Percentiles rank a stretch among this genome's conserved stretches.
Evolutionary conservation across 2,113 vertebrate genomes (phyloP).

Genomic region (Chlorodrepanis virens): DNA sequence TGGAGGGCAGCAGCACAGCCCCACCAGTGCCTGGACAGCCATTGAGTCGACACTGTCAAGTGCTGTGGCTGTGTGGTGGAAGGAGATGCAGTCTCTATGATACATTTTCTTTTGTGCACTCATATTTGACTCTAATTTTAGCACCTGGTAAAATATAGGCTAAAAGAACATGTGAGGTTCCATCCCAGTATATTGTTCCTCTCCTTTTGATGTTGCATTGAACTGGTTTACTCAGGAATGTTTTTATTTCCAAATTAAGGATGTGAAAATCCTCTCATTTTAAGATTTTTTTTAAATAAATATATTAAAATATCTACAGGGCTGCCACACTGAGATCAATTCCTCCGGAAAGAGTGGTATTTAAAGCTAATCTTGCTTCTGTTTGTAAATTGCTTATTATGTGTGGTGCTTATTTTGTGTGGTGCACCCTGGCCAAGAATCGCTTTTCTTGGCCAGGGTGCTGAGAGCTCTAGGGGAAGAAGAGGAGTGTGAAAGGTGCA

Average conservation of each 20-base stretch:
- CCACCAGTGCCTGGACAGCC: not conserved
- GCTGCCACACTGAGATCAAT: not conserved
- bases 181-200: not conserved
- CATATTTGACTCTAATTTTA: not conserved
- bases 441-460: constrained; percentile 17
- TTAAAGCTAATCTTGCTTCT: constrained; percentile 41
- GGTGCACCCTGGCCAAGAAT: not conserved
- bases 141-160: not conserved
- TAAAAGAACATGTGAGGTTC: not conserved
- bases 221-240: not conserved
- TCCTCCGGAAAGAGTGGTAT: not conserved
- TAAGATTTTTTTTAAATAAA: not conserved
- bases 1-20: not conserved
- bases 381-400: constrained; percentile 42
- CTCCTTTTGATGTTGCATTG: not conserved
- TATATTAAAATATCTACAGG: not conserved
- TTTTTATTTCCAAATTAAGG: not conserved
- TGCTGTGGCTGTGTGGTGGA: fast-evolving
- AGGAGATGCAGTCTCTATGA: not conserved
- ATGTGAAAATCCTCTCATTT: not conserved
- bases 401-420: not conserved
- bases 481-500: constrained; percentile 13
- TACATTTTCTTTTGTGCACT: not conserved
- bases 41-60: fast-evolving
- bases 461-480: constrained; percentile 15